Conservation (phyloP, 2,888 invertebrate genomes). For the Rhingia campestris region DNA sequence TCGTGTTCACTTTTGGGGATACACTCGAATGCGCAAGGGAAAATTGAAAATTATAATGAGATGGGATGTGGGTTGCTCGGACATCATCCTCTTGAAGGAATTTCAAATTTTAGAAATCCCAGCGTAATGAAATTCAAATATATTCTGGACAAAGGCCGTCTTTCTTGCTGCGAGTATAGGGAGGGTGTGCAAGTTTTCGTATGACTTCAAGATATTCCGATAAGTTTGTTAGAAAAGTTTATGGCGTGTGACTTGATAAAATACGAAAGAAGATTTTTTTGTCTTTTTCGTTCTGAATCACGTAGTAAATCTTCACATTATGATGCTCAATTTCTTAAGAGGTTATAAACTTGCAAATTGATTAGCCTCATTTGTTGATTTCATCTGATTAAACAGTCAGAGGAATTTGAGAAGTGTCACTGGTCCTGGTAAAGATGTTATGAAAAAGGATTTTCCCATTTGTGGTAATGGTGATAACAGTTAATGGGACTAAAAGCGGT, state of each 20-base stretch:
- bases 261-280: background rate
- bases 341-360: constrained; percentile 29
- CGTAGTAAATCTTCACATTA: constrained; percentile 12
- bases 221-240: constrained; percentile 12
- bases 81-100: background rate
- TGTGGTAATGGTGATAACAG: too few species aligned
- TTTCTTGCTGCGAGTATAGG: background rate
- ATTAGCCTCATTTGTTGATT: background rate
- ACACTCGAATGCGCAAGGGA: constrained; percentile 2
- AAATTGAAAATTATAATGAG: constrained; percentile 48
- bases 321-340: constrained; percentile 16
- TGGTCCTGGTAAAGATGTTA: too few species aligned
- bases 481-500: too few species aligned
- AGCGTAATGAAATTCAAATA: constrained; percentile 48
- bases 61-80: background rate
- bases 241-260: background rate
- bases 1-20: constrained; percentile 1
- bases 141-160: constrained; percentile 5
- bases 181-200: background rate
- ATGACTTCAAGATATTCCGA: constrained; percentile 4
- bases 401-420: too few species aligned
- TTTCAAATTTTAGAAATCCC: constrained; percentile 17
- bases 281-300: background rate
- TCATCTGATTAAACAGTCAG: too few species aligned
- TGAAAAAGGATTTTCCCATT: too few species aligned